phyloP scores from a whole-genome alignment of 2,888 invertebrate species.

The Drosophila prolongata region DNA sequence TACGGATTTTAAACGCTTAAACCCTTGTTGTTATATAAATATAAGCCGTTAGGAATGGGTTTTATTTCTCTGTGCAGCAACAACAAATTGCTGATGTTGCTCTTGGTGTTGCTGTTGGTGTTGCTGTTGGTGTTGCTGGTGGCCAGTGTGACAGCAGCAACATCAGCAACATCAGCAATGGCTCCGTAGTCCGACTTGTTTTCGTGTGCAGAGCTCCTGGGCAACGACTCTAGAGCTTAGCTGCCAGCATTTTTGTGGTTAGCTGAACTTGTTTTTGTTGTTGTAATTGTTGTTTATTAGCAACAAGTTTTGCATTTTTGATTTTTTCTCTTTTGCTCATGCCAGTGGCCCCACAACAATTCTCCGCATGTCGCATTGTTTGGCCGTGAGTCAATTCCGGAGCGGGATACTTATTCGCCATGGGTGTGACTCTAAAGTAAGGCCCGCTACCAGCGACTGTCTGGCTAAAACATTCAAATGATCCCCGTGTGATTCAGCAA shows the following conservation, averaged over 20 bases:
- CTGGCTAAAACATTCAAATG: slow-evolving; percentile 48
- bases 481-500: slow-evolving; percentile 64
- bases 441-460: slow-evolving; percentile 29
- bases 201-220: slow-evolving; percentile 43
- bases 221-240: slow-evolving; percentile 57
- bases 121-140: slow-evolving; percentile 14
- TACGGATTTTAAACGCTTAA: too few relatives aligned
- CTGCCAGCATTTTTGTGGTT: slow-evolving; percentile 56
- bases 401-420: slow-evolving; percentile 47
- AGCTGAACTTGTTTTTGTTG: slow-evolving; percentile 52
- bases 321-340: slow-evolving; percentile 48
- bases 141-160: slow-evolving; percentile 34
- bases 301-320: slow-evolving; percentile 78
- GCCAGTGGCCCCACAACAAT: slow-evolving; percentile 37
- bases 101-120: slow-evolving; percentile 15
- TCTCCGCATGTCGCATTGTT: slow-evolving; percentile 52
- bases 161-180: slow-evolving; percentile 34
- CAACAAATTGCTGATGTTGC: slow-evolving; percentile 36
- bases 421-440: slow-evolving; percentile 33
- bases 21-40: too few relatives aligned
- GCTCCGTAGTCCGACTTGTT: slow-evolving; percentile 31
- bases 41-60: background rate
- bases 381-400: slow-evolving; percentile 62
- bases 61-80: slow-evolving; percentile 14
- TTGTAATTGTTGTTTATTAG: slow-evolving; percentile 59